A percentile compares a stretch with the other conserved stretches of the same genome.
phyloP scores from a whole-genome alignment of 2,888 invertebrate species.

The Tenthredo distinguenda region DNA sequence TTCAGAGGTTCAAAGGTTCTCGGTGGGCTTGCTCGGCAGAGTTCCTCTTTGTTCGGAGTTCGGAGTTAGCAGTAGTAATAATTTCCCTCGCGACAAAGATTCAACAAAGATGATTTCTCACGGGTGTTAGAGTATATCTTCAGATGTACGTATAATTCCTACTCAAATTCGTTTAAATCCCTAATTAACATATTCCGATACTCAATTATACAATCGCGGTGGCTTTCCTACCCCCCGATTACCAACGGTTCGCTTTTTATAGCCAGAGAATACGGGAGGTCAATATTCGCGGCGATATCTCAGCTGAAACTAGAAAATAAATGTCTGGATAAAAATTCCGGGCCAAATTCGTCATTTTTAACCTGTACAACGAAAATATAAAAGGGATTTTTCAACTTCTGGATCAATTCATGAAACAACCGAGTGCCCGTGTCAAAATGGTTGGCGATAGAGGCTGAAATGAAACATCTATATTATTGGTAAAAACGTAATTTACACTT shows the following conservation, averaged over 20 bases:
- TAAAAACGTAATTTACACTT: not conserved
- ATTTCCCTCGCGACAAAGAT: conserved; percentile 43
- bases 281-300: too few relatives aligned
- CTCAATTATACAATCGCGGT: not conserved
- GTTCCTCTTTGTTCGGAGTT: conserved; percentile 29
- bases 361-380: not conserved
- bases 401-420: not conserved
- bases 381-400: too few relatives aligned
- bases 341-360: too few relatives aligned
- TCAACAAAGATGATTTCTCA: conserved; percentile 43
- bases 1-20: conserved; percentile 36
- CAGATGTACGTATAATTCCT: not conserved
- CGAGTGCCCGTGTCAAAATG: not conserved
- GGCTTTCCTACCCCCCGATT: not conserved
- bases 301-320: not conserved
- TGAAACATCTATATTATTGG: not conserved
- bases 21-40: not conserved
- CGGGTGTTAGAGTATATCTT: conserved; percentile 11
- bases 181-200: not conserved
- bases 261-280: not conserved
- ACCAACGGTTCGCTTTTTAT: not conserved
- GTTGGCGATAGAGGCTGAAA: not conserved
- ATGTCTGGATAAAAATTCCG: not conserved
- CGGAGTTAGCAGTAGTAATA: conserved; percentile 40
- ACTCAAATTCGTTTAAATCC: not conserved